Conservation (phyloP, 1,140 invertebrate genomes). For the Drosophila gunungcola region DNA sequence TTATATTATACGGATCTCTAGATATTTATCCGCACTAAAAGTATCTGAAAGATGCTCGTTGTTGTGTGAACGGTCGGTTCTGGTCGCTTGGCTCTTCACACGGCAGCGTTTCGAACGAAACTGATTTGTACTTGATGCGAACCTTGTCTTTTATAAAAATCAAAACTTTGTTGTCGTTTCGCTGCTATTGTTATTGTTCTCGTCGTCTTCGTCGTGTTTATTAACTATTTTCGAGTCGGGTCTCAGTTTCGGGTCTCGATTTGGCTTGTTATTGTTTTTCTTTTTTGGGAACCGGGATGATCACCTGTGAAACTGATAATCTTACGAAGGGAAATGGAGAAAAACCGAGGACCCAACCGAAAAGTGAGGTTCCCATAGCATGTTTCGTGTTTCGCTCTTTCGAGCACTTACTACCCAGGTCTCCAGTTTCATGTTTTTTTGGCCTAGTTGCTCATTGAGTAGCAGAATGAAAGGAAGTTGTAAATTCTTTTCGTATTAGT, state of each 20-base stretch:
- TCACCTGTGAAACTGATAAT: constrained; percentile 44
- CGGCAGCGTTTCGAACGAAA: constrained; percentile 65
- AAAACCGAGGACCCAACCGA: background rate
- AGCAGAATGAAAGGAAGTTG: constrained; percentile 38
- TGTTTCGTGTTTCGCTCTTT: constrained; percentile 7
- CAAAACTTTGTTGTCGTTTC: constrained; percentile 55
- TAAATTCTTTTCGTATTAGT: constrained; percentile 58
- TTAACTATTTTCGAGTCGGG: constrained; percentile 20
- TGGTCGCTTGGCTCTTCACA: constrained; percentile 50
- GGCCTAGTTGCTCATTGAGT: background rate
- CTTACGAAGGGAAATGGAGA: constrained; percentile 23
- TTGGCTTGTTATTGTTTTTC: constrained; percentile 14
- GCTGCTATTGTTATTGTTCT: constrained; percentile 24
- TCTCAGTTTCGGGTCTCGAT: constrained; percentile 21
- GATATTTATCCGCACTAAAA: background rate
- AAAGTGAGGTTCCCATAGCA: constrained; percentile 33
- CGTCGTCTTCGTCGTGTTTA: constrained; percentile 33
- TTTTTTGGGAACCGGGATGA: constrained; percentile 24
- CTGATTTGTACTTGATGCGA: constrained; percentile 75
- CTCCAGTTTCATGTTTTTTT: constrained; percentile 17
- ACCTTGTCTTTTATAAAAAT: constrained; percentile 79
- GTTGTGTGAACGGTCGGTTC: constrained; percentile 12
- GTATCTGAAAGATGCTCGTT: constrained; percentile 23
- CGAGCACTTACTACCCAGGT: constrained; percentile 20
- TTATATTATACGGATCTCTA: background rate